Evolutionary conservation across 2,113 vertebrate species (phyloP), one percentile per base, ranked within the genome.

Genomic region (Mirza zaza): DNA sequence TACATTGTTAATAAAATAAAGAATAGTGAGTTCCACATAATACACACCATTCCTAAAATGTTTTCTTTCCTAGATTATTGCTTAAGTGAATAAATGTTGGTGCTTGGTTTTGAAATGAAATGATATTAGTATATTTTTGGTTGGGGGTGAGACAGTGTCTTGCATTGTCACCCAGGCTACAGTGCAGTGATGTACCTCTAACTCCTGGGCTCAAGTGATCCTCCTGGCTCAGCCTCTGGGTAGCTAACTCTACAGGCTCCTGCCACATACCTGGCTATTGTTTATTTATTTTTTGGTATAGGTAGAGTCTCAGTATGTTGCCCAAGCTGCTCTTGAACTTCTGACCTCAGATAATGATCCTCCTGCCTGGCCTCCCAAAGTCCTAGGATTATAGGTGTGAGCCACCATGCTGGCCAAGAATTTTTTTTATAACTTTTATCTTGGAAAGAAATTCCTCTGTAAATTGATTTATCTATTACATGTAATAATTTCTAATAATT

Each of bases 91-190:
- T 82, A 65, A 80, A 61, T 88, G 18, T 42, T 77, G 36, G 23
- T n/a, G 13, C 34, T 75, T 75, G 48, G 39, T 90, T 92, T 80
- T 75, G 21, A 93, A 90, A 90, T 79, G 50, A 89, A 89, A 52
- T 55, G 68, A 61, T 71, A 20, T 59, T 9, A 59, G 9, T 59
- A 59, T 11, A 11, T 27, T 61, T 25, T 61, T 61, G 8, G 8
- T 61, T 61, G 9, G 59, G 23, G 17, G 52, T 6, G 17, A 55
- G 6, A 61, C 25, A 61, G 59, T 61, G 25, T 61, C 55, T 61
- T 61, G 59, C 23, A 11, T 9, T 11, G 59, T 61, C 59, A 61
- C 59, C 59, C 59, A 61, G 4, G 59, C 59, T 61, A 4, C 8
- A 27, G 59, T 61, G 25, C 23, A 11, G 25, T 61, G 59, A 23